Evolutionary conservation across 2,797 vertebrate species (phyloP).

Genomic region (Harpagifer antarcticus): DNA sequence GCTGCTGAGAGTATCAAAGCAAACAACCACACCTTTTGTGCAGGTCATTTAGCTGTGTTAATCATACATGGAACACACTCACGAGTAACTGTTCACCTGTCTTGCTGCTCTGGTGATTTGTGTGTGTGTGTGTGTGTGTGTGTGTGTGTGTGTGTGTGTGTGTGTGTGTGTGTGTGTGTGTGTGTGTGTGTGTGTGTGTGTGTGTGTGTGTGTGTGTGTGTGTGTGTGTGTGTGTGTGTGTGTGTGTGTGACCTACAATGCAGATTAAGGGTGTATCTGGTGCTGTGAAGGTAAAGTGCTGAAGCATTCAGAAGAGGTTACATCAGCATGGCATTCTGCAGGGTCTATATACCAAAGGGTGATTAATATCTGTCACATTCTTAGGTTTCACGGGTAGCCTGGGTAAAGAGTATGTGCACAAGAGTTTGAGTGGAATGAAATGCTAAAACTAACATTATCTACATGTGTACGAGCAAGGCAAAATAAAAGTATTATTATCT

Average conservation of each 20-base stretch:
- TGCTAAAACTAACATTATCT: not conserved
- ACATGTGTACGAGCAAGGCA: not conserved
- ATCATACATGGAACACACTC: conserved; percentile 68
- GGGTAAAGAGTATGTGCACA: conserved; percentile 43
- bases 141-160: conserved; percentile 9
- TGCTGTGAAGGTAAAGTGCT: conserved; percentile 46
- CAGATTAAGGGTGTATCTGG: conserved; percentile 37
- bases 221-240: not conserved
- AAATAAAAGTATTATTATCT: not conserved
- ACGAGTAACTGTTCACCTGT: conserved; percentile 57
- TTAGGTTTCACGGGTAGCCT: conserved; percentile 71
- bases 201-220: conserved; percentile 23
- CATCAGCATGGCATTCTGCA: conserved; percentile 71
- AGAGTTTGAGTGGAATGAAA: conserved; percentile 16
- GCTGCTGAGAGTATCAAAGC: conserved; percentile 64
- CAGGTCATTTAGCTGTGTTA: conserved; percentile 66
- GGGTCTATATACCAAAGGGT: conserved; percentile 69
- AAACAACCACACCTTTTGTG: conserved; percentile 73
- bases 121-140: conserved; percentile 22
- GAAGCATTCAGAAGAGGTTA: conserved; percentile 69
- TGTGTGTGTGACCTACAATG: not conserved
- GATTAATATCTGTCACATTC: conserved; percentile 78
- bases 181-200: conserved; percentile 25
- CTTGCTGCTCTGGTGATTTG: conserved; percentile 35
- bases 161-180: not conserved